A percentile compares a stretch with the other conserved stretches of the same genome.
Conservation (phyloP, 2,797 vertebrate species). For the Gambelia wislizenii region DNA sequence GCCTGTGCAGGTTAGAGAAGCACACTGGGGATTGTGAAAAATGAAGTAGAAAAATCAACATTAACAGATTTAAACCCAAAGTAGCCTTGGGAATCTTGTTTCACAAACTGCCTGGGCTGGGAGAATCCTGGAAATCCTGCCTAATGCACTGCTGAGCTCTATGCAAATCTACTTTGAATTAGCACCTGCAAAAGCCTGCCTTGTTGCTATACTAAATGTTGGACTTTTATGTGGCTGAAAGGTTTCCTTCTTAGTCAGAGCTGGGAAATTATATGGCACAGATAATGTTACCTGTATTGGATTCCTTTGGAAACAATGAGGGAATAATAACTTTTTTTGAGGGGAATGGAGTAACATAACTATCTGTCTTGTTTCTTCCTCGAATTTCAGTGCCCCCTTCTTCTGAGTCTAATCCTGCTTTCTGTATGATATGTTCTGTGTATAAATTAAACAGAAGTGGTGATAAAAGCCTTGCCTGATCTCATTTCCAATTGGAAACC, state of each 20-base stretch:
- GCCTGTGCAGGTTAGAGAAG: not conserved
- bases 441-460: too few relatives aligned
- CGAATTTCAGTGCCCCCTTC: too few relatives aligned
- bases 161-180: not conserved
- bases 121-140: not conserved
- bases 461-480: too few relatives aligned
- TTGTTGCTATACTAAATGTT: not conserved
- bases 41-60: constrained; percentile 17
- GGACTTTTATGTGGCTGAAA: not conserved
- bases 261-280: not conserved
- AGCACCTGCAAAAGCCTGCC: not conserved
- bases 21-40: not conserved
- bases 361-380: too few relatives aligned
- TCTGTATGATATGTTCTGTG: too few relatives aligned
- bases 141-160: not conserved
- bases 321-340: too few relatives aligned
- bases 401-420: too few relatives aligned
- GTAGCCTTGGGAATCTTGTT: constrained; percentile 9
- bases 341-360: too few relatives aligned
- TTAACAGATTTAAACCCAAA: constrained; percentile 3
- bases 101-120: not conserved
- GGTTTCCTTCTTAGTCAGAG: not conserved
- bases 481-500: too few relatives aligned
- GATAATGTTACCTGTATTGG: too few relatives aligned
- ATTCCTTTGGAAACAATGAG: too few relatives aligned